phyloP scores from a whole-genome alignment of 2,888 invertebrate genomes.

The Buathra laborator region DNA sequence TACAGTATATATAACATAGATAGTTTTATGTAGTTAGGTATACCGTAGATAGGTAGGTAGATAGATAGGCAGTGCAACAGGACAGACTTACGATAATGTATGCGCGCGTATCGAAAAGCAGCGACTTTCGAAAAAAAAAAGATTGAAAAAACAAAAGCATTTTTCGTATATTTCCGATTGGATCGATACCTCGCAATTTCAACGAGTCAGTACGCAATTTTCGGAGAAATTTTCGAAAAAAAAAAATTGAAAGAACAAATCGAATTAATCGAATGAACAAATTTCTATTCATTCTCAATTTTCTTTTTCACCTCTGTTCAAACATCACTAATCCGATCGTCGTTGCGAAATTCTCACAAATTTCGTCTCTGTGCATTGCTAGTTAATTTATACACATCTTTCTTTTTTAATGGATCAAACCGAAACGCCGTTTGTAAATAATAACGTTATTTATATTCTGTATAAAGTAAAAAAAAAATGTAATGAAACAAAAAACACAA shows the following conservation, averaged over 20 bases:
- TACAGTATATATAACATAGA: constrained; percentile 33
- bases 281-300: constrained; percentile 16
- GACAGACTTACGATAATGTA: constrained; percentile 17
- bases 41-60: constrained; percentile 21
- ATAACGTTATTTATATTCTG: constrained; percentile 73
- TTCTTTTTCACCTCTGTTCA: constrained; percentile 20
- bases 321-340: background rate
- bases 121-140: constrained; percentile 8
- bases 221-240: background rate
- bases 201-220: constrained; percentile 20
- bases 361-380: constrained; percentile 54
- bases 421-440: constrained; percentile 69
- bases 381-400: constrained; percentile 68
- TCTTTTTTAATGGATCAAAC: constrained; percentile 67
- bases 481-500: constrained; percentile 34
- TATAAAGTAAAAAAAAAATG: constrained; percentile 59
- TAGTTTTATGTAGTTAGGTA: constrained; percentile 31
- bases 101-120: constrained; percentile 27
- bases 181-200: background rate
- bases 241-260: background rate
- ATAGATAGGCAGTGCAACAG: constrained; percentile 45
- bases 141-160: background rate
- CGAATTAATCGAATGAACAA: constrained; percentile 18
- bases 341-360: constrained; percentile 37
- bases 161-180: constrained; percentile 4